These are phyloP conservation scores for Oophaga pumilio DNA, from an alignment of 2,113 vertebrate genomes.

Conservation along the genomic window DNA sequence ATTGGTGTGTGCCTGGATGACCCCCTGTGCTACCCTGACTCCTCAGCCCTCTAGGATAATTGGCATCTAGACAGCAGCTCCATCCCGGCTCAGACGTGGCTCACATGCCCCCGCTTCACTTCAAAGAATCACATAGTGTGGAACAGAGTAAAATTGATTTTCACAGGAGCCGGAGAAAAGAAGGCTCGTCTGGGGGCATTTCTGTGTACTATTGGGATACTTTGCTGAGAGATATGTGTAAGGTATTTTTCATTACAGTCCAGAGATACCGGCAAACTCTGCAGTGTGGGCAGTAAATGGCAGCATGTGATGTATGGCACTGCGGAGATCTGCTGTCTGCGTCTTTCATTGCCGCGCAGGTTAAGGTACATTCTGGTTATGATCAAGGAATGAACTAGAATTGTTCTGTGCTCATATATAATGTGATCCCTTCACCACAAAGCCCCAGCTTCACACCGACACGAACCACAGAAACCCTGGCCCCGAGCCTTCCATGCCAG, in stretches of 20 bases:
- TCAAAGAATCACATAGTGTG: conserved; percentile 40
- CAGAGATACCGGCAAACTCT: neutral
- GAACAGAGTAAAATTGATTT: conserved; percentile 49
- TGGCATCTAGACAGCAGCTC: conserved; percentile 41
- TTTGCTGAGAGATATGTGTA: neutral
- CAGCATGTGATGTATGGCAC: neutral
- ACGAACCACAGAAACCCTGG: too few relatives aligned
- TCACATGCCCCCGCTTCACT: conserved; percentile 21
- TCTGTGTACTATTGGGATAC: neutral
- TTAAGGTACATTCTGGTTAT: neutral
- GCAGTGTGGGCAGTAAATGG: neutral
- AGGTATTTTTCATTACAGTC: neutral
- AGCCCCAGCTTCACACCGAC: too few relatives aligned
- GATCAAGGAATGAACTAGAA: too few relatives aligned
- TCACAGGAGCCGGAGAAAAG: conserved; percentile 11
- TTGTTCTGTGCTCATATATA: too few relatives aligned
- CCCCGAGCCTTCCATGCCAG: too few relatives aligned
- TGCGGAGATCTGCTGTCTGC: too few relatives aligned
- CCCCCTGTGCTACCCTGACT: conserved; percentile 40
- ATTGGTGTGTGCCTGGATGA: conserved; percentile 36
- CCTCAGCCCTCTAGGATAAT: conserved; percentile 44
- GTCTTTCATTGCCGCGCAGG: too few relatives aligned
- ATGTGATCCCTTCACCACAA: too few relatives aligned
- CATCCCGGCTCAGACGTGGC: conserved; percentile 9
- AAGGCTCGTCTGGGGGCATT: conserved; percentile 6